phyloP scores from a whole-genome alignment of 2,888 invertebrate genomes.

The Altica lythri region DNA sequence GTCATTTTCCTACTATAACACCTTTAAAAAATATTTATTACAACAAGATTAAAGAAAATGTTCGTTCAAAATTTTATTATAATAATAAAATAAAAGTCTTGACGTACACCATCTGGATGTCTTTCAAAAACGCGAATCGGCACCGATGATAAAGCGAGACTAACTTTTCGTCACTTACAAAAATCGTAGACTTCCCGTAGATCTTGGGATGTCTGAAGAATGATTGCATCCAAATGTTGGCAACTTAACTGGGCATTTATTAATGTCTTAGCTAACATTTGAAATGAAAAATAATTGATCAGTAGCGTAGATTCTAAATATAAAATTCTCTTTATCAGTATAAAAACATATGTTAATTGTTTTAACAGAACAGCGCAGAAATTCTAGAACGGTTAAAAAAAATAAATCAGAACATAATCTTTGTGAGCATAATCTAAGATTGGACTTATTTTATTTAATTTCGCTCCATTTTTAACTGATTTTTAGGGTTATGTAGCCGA shows the following conservation, averaged over 20 bases:
- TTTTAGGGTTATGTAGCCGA: too few species aligned
- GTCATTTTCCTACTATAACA: too few species aligned
- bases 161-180: slow-evolving; percentile 7
- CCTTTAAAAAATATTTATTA: not conserved
- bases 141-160: slow-evolving; percentile 1
- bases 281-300: slow-evolving; percentile 6
- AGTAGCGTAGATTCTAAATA: too few species aligned
- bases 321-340: too few species aligned
- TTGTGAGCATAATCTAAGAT: too few species aligned
- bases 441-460: too few species aligned
- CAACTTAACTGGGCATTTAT: slow-evolving; percentile 50
- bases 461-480: too few species aligned
- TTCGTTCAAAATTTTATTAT: slow-evolving; percentile 3
- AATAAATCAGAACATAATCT: too few species aligned
- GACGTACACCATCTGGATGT: slow-evolving; percentile 6
- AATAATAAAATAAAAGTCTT: slow-evolving; percentile 10
- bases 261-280: too few species aligned
- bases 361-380: too few species aligned
- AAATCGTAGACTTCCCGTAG: slow-evolving; percentile 15
- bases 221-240: slow-evolving; percentile 47
- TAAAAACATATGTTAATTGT: too few species aligned
- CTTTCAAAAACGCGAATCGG: slow-evolving; percentile 1
- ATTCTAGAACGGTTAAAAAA: too few species aligned
- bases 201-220: slow-evolving; percentile 30
- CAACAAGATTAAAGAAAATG: slow-evolving; percentile 2